phyloP scores from a whole-genome alignment of 2,113 vertebrate genomes.

The Ailuropoda melanoleuca region DNA sequence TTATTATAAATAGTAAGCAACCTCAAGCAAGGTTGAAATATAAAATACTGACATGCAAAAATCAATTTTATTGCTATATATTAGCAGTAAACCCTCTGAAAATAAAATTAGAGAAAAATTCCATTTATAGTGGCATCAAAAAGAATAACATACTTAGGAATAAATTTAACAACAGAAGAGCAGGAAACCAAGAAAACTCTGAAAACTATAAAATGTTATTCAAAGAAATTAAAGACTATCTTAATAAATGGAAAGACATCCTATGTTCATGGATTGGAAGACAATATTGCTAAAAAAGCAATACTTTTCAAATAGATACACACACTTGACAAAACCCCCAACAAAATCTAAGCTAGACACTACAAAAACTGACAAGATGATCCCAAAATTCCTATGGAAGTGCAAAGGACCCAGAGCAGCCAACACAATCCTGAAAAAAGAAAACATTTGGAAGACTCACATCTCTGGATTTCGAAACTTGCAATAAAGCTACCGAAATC shows the following conservation, averaged over 20 bases:
- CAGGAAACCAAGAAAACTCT: neutral
- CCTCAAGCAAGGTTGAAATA: too few relatives aligned
- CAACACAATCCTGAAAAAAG: neutral
- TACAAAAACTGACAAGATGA: neutral
- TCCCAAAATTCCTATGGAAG: neutral
- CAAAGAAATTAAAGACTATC: neutral
- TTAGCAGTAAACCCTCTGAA: neutral
- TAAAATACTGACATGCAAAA: neutral
- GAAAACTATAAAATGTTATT: neutral
- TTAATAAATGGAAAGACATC: neutral
- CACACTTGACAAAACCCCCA: neutral
- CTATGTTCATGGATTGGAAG: neutral
- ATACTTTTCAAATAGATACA: neutral
- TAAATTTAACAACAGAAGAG: neutral
- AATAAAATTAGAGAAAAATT: neutral
- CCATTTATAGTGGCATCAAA: neutral
- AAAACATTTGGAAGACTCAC: neutral
- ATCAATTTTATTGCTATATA: neutral
- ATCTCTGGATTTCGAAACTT: neutral
- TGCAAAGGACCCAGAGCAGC: neutral
- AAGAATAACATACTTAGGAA: neutral
- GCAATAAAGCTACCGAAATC: neutral
- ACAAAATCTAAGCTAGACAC: neutral
- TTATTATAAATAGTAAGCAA: neutral
- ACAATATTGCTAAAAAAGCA: neutral